Evolutionary conservation across 2,888 invertebrate species (phyloP), one percentile per base, ranked within the genome.

Genomic region (Sicus ferrugineus): DNA sequence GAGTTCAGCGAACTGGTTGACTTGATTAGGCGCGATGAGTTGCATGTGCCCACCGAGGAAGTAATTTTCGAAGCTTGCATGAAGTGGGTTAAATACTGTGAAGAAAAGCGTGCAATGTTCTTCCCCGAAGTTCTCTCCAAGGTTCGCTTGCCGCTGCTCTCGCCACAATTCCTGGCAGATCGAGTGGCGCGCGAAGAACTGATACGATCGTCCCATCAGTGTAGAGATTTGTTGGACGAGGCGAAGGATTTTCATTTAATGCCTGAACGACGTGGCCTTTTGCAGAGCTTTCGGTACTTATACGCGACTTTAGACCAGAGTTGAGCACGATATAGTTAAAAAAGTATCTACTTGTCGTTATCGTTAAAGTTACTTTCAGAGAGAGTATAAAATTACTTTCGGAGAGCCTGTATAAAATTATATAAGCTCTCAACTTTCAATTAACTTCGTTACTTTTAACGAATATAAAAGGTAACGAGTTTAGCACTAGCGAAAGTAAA

Each of bases 221-320:
- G 94, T 87, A 88, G 93, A 88, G 94, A 95, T 86, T 86, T 95
- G 59, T 82, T 96, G 65, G 95, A 96, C 83, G 95, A 95, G 84
- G 95, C 95, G 0, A 89, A 93, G 81, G 94, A 95, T 80, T 96
- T 92, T 83, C 93, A 95, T 83, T 86, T 95, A 70, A 91, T 96
- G 88, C 96, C 95, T 1, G 94, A 95, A 82, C 86, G 95, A 72
- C 87, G 94, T 7, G 89, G 90, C n/a, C 81, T 93, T 54, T 85
- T 94, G 73, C 92, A 92, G 79, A 92, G 92, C 72, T 93, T 92
- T 82, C 79, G 85, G 73, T 78, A 66, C 3, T 31, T 6, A 16
- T 26, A n/a, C n/a, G 21, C 21, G 6, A 21, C n/a, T n/a, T n/a
- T n/a, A n/a, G n/a, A n/a, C n/a, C n/a, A n/a, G n/a, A n/a, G n/a